Base-by-base conservation (phyloP, 1,140 invertebrate species). In the Nephila pilipes region DNA sequence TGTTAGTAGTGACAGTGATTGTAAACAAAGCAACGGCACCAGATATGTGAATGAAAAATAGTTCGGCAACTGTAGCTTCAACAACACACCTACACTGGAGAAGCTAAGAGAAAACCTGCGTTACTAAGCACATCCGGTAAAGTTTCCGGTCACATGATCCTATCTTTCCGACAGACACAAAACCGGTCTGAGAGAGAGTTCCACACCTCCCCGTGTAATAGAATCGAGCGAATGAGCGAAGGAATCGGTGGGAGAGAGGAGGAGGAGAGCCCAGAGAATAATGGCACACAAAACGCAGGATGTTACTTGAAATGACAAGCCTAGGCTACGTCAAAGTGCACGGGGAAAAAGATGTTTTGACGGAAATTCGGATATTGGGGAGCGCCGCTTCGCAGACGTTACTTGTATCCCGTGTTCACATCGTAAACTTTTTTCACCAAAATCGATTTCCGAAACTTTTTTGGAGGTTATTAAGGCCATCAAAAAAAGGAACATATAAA, bases 61-160 rank as follows among this genome's bases (percentile, higher is more conserved):
- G 80, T n/a, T 91, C 79, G 14, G 38, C 20, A 57, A 25, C 60
- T 18, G 55, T 58, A 29, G 54, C 25, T 25, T n/a, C 8, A n/a
- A 14, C 12, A 38, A 85, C 85, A 87, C 91, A 93, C 91, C 91
- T 93, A 93, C 91, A 93, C 65, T 87, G 60, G 83, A 80, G 32
- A 57, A 85, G 55, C 25, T 10, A 60, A 93, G 55, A 65, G 55
- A 32, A 63, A 87, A 93, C 92, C 92, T 89, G 92, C 87, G 92
- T 87, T 87, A 93, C 83, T 87, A 93, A 93, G 91, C 92, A 83
- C 92, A 93, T 93, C 92, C 92, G 92, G 92, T 93, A 93, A 93
- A 89, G 92, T 93, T 93, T 93, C 92, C 92, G 92, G 85, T 93
- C 92, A 93, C 92, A 69, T 93, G 92, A 93, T 85, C 16, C 55